These are phyloP conservation scores for Aethes cnicana DNA, from an alignment of 2,888 invertebrate species.

Conservation along the genomic window DNA sequence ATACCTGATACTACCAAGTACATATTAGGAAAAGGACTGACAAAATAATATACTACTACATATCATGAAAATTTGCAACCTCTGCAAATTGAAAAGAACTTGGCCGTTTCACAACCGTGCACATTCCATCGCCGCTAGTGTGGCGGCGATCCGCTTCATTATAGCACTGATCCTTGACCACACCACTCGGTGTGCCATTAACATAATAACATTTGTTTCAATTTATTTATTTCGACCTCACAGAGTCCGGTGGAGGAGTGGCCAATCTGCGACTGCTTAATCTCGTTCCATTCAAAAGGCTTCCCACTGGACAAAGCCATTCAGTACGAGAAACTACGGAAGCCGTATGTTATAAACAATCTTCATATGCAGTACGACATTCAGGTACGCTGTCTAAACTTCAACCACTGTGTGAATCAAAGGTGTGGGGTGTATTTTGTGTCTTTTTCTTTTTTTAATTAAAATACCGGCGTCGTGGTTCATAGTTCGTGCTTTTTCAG, in stretches of 20 bases:
- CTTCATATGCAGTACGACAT: constrained; percentile 99
- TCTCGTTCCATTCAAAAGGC: constrained; percentile 99
- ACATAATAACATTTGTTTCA: constrained; percentile 26
- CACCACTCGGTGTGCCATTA: constrained; percentile 6
- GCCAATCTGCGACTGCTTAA: constrained; percentile 98
- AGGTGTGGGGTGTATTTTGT: no score
- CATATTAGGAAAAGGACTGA: no score
- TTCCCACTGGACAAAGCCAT: constrained; percentile 99
- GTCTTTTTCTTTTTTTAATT: no score
- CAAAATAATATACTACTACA: no score
- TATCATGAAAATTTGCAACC: no score
- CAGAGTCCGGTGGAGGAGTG: constrained; percentile 98
- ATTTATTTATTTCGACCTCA: no score
- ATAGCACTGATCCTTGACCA: constrained; percentile 1
- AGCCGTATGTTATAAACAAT: constrained; percentile 99
- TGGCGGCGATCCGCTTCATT: constrained; percentile 15
- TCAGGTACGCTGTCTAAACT: constrained; percentile 83
- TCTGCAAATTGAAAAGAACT: constrained; percentile 8
- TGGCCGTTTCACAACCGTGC: constrained; percentile 12
- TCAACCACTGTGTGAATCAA: no score
- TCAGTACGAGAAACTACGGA: constrained; percentile 95
- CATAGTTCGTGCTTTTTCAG: constrained; percentile 62
- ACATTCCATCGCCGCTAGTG: constrained; percentile 13
- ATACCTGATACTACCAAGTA: no score
- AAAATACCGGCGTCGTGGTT: no score